Evolutionary conservation across 2,888 invertebrate species (phyloP).

Genomic region (Perdita meconis): DNA sequence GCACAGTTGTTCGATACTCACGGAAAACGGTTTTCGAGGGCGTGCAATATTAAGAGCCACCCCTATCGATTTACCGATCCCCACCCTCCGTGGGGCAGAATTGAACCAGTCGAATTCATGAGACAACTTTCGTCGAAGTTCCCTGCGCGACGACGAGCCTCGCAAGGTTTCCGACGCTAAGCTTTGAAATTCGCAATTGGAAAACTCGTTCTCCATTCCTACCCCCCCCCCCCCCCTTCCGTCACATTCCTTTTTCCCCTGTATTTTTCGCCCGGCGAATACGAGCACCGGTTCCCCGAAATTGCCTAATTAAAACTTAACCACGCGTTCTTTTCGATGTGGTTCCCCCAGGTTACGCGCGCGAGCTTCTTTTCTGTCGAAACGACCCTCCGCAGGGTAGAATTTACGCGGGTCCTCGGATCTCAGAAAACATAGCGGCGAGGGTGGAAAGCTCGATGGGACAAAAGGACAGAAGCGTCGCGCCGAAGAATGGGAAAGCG

Average conservation of each 20-base stretch:
- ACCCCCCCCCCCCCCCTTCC: neutral
- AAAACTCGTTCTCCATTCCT: conserved; percentile 34
- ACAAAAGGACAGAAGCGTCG: conserved; percentile 14
- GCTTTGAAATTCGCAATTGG: conserved; percentile 60
- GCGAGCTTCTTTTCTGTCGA: neutral
- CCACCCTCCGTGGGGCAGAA: conserved; percentile 32
- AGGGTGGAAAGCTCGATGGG: neutral
- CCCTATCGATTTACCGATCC: conserved; percentile 19
- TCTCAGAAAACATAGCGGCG: neutral
- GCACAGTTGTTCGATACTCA: conserved; percentile 55
- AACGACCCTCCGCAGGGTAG: no score
- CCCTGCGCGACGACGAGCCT: conserved; percentile 39
- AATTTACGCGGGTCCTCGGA: neutral
- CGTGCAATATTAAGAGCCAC: conserved; percentile 63
- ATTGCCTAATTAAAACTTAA: conserved; percentile 46
- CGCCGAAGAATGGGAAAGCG: conserved; percentile 15
- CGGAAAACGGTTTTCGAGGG: conserved; percentile 53
- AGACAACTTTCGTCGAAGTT: conserved; percentile 64
- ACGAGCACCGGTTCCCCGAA: neutral
- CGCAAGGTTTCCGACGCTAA: conserved; percentile 59
- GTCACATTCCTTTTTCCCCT: neutral
- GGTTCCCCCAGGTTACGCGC: no score
- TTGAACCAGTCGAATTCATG: conserved; percentile 67
- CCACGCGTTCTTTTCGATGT: conserved; percentile 7
- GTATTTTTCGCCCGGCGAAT: neutral